Conservation (phyloP, 2,113 vertebrate genomes). For the Antigone vipio region DNA sequence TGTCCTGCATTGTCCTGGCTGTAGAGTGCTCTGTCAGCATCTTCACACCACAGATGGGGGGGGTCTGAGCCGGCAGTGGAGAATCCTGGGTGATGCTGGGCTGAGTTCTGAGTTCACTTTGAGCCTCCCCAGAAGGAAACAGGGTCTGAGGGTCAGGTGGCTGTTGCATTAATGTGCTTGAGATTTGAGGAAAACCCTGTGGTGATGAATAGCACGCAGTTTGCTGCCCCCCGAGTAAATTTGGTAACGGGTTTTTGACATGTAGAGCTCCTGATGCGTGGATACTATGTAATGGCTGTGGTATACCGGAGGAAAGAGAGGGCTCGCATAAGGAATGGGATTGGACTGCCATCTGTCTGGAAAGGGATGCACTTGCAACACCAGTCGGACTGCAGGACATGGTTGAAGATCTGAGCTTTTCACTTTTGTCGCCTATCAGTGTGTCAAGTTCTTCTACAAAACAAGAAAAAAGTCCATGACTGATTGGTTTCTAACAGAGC, state of each 20-base stretch:
- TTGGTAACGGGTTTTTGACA: conserved; percentile 65
- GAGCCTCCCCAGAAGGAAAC: conserved; percentile 68
- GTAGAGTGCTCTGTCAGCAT: conserved; percentile 74
- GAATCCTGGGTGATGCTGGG: conserved; percentile 74
- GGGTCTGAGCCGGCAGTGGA: conserved; percentile 79
- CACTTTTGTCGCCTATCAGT: conserved; percentile 84
- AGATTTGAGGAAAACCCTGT: conserved; percentile 74
- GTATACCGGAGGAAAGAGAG: conserved; percentile 52
- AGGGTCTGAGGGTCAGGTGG: conserved; percentile 55
- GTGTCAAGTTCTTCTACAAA: conserved; percentile 89
- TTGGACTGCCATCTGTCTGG: conserved; percentile 66
- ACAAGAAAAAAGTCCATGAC: background rate
- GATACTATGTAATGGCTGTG: conserved; percentile 53
- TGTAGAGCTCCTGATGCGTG: conserved; percentile 41
- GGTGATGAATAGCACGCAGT: conserved; percentile 66
- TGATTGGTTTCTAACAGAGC: background rate
- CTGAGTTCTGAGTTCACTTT: conserved; percentile 66
- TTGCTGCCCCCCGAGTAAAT: conserved; percentile 51
- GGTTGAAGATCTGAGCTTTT: conserved; percentile 74
- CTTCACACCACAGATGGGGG: conserved; percentile 71
- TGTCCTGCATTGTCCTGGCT: conserved; percentile 79
- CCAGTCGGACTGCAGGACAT: conserved; percentile 62
- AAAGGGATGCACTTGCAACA: conserved; percentile 23
- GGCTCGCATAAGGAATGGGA: conserved; percentile 18
- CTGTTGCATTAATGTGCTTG: conserved; percentile 72